A percentile compares a stretch with the other conserved stretches of the same genome.
Conservation (phyloP, 2,888 invertebrate genomes). For the Hydropsyche betteni region DNA sequence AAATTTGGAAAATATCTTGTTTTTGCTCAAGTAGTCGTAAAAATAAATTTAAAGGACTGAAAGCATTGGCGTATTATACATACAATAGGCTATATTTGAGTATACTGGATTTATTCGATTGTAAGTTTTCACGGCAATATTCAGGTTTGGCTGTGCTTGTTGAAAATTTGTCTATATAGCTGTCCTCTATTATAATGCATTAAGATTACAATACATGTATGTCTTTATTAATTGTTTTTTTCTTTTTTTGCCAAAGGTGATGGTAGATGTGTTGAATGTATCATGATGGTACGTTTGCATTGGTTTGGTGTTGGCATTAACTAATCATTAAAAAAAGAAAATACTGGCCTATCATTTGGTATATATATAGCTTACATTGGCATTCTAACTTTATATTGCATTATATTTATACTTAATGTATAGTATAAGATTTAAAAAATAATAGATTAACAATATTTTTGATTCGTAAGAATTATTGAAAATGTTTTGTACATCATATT, state of each 20-base stretch:
- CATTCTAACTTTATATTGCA: too few species aligned
- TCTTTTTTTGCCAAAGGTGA: slow-evolving; percentile 20
- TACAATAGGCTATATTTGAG: neutral
- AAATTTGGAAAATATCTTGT: neutral
- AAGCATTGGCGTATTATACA: too few species aligned
- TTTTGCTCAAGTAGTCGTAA: slow-evolving; percentile 16
- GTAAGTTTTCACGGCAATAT: slow-evolving; percentile 9
- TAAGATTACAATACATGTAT: neutral
- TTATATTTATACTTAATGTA: too few species aligned
- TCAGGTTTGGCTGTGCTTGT: slow-evolving; percentile 23
- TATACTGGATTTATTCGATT: slow-evolving; percentile 6
- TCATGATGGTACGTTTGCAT: neutral
- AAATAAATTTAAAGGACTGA: too few species aligned
- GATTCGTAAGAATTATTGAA: too few species aligned
- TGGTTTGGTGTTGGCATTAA: slow-evolving; percentile 7
- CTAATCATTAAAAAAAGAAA: neutral
- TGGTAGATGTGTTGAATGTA: slow-evolving; percentile 10
- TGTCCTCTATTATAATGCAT: too few species aligned
- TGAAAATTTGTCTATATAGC: too few species aligned
- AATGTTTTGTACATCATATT: too few species aligned
- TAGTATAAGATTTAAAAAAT: too few species aligned
- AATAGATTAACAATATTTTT: too few species aligned
- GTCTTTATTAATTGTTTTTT: neutral
- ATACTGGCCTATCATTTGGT: too few species aligned
- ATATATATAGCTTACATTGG: too few species aligned